These are phyloP conservation scores for Enteromius radiatus DNA, from an alignment of 2,797 vertebrate genomes.

Conservation along the genomic window DNA sequence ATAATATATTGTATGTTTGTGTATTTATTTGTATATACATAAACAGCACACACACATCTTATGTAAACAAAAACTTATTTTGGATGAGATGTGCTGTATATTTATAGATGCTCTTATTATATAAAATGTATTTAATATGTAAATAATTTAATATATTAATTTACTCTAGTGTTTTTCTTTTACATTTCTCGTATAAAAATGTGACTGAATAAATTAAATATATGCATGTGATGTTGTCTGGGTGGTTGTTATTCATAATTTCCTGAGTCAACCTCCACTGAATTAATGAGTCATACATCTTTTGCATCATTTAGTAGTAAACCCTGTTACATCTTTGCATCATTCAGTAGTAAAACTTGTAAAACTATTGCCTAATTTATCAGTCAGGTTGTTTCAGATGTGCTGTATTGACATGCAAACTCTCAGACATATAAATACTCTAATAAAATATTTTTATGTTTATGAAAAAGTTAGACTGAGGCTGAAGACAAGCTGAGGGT, in stretches of 20 bases:
- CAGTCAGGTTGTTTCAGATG: neutral
- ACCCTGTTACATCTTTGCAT: constrained; percentile 34
- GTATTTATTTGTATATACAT: no score
- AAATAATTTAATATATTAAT: neutral
- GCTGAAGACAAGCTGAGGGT: neutral
- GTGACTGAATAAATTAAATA: neutral
- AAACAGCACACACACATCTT: no score
- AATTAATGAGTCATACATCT: constrained; percentile 47
- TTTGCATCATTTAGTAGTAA: constrained; percentile 40
- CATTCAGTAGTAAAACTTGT: constrained; percentile 19
- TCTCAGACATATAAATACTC: neutral
- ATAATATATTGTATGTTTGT: neutral
- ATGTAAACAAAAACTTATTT: no score
- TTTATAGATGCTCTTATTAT: no score
- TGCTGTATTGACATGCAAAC: neutral
- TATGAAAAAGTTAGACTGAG: neutral
- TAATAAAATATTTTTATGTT: neutral
- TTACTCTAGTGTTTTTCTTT: neutral
- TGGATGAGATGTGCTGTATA: no score
- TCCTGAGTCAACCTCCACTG: constrained; percentile 43
- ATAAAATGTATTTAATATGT: neutral
- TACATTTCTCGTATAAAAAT: neutral
- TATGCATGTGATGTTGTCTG: neutral
- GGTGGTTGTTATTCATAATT: constrained; percentile 24
- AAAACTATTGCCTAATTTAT: constrained; percentile 6